Evolutionary conservation across 2,113 vertebrate genomes (phyloP), one percentile per base, ranked within the genome.

Genomic region (Epinephelus cyanopodus): DNA sequence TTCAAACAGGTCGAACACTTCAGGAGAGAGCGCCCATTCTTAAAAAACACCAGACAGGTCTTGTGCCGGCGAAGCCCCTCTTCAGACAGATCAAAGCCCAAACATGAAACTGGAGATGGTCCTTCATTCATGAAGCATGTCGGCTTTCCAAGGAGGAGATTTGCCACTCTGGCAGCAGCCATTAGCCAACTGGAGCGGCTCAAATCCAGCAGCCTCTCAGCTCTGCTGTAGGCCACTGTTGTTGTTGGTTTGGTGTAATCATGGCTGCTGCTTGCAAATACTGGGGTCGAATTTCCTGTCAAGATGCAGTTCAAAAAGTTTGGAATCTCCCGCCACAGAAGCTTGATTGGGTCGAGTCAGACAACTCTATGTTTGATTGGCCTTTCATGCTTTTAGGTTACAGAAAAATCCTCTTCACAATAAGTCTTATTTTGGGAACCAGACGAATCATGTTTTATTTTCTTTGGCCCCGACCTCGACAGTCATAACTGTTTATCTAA

Each of bases 181-280:
- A 88, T 90, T 72, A 89, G 83, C 74, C 87, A 92, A 91, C 58
- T 87, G 61, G 83, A 90, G 83, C 90, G 19, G 78, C 86, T 87
- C 69, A 87, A 88, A 88, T 71, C 8, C 74, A 47, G 27, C 69
- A 50, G 47, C 48, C 29, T 37, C 56, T 29, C 39, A 1, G 60
- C 48, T 50, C 67, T 4, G 78, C 0, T 29, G 27, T 17, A 2
- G 23, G 42, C 56, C 25, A 5, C 63, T 61, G 65, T 58, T 68
- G 42, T 52, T 50, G 29, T 33, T 23, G 37, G 3, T 11, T 8
- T 45, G 9, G 18, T 23, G 42, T 29, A 12, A 65, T 25, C 60
- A 42, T 5, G 48, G 42, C 50, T 53, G 37, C 27, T n/a, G 57
- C 13, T 47, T 10, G 45, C 64, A 57, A 39, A 71, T 4, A 56